phyloP scores from a whole-genome alignment of 2,888 invertebrate genomes.

The Schizaphis graminum region DNA sequence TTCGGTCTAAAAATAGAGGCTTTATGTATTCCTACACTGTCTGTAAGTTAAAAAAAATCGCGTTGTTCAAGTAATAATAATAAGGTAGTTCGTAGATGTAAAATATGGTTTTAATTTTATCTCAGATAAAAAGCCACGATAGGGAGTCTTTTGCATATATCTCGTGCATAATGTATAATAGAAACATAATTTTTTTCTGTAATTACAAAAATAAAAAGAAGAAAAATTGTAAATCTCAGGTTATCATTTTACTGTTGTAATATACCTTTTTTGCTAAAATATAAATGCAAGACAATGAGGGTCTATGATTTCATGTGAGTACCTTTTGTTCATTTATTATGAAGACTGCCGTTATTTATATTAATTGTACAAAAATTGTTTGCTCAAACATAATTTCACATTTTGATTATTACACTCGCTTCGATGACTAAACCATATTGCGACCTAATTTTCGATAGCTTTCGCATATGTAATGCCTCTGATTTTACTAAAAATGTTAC shows the following conservation, averaged over 20 bases:
- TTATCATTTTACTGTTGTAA: neutral
- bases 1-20: neutral
- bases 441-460: neutral
- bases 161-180: neutral
- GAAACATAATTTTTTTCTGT: neutral
- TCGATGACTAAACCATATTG: neutral
- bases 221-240: neutral
- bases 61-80: neutral
- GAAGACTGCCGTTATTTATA: neutral
- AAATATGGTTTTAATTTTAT: conserved; percentile 18
- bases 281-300: neutral
- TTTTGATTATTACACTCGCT: neutral
- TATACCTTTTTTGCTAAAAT: neutral
- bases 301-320: neutral
- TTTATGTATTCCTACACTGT: neutral
- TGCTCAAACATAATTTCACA: neutral
- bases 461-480: neutral
- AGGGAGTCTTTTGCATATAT: neutral
- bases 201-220: neutral
- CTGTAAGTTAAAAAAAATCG: neutral
- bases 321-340: neutral
- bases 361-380: neutral
- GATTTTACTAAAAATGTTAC: neutral
- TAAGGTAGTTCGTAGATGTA: neutral
- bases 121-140: neutral